Evolutionary conservation across 2,888 invertebrate species (phyloP), one percentile per base, ranked within the genome.

Genomic region (Muschampia plurimacula): DNA sequence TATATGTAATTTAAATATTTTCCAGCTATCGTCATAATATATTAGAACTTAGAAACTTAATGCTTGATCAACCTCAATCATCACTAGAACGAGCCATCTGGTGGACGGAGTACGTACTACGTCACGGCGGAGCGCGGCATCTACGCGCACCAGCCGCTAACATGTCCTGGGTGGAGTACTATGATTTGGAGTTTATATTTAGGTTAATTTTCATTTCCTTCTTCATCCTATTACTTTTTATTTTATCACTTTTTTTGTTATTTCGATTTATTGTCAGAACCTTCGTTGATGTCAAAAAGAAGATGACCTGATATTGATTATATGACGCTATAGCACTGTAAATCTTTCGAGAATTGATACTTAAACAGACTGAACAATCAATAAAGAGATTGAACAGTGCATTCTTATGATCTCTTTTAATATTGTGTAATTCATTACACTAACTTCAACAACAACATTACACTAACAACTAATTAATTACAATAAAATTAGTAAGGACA

Each of bases 61-160:
- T 46, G 46, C 12, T 46, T 46, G 46, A 46, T 12, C 46, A 46
- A 46, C 46, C 46, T 2, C 46, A 46, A 46, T 46, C 46, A 2
- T 10, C 41, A 41, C 41, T 41, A 8, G 41, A 41, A 0, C 41
- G 41, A 41, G 8, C 79, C 2, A 74, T 80, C 1, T 80, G 80
- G 82, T 82, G 81, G 81, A 79, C 76, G 7, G 80, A 80, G n/a
- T 74, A 81, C n/a, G 72, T 80, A 1, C 64, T 82, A 28, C 49
- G 80, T 4, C 77, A 78, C 59, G 75, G 77, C 0, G 81, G 81
- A 0, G 78, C 76, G 0, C 22, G 52, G 8, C 79, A 82, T 63
- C 71, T 81, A 10, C 76, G 76, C 4, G 46, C 79, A 7, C 68
- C 78, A 0, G 74, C 75, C 7, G 79, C 79, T 0, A 70, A 77